These are phyloP conservation scores for Steinernema scapterisci DNA, from an alignment of 2,888 invertebrate genomes.

Conservation along the genomic window DNA sequence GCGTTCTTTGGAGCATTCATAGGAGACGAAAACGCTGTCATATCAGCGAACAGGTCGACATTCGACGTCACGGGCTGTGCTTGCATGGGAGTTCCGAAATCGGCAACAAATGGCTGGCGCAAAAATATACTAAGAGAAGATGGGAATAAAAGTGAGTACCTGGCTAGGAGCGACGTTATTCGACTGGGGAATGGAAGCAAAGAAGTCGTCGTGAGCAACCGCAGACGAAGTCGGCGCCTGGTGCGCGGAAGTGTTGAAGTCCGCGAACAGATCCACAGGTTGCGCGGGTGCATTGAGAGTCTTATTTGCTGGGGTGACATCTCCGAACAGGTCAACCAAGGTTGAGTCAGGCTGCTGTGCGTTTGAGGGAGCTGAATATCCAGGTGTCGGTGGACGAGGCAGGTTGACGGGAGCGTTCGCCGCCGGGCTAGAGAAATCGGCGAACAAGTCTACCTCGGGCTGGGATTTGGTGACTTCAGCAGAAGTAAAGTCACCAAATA, in stretches of 20 bases:
- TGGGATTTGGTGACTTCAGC: neutral
- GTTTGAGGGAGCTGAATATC: conserved; percentile 13
- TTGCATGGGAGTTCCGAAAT: neutral
- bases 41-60: neutral
- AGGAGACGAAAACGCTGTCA: neutral
- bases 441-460: conserved; percentile 6
- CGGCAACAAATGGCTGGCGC: neutral
- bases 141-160: neutral
- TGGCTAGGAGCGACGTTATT: neutral
- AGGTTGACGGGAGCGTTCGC: neutral
- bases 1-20: neutral
- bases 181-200: neutral
- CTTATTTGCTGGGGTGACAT: neutral
- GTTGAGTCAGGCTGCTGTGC: neutral
- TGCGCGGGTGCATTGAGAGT: neutral
- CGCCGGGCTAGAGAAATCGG: no score
- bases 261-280: neutral
- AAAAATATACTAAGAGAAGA: neutral
- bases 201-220: neutral
- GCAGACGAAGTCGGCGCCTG: no score
- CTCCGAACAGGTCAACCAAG: conserved; percentile 29
- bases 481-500: conserved; percentile 38
- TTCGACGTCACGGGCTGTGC: neutral
- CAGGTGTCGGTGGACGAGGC: conserved; percentile 25
- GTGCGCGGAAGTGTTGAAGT: neutral